phyloP scores from a whole-genome alignment of 2,113 vertebrate genomes.

The Pedetes capensis region DNA sequence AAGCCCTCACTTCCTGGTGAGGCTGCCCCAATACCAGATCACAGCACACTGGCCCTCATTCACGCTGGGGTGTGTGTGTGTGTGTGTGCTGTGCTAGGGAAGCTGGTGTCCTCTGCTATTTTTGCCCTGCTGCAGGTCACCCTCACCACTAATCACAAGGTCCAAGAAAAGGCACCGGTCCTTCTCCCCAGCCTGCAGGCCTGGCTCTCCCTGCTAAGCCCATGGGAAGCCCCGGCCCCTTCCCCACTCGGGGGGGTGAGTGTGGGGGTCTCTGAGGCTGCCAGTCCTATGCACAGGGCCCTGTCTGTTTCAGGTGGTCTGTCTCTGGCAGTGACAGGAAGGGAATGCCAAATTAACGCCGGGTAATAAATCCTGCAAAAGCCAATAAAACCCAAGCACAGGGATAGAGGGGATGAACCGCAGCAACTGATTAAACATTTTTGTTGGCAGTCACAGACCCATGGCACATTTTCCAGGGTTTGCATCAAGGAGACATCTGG shows the following conservation, averaged over 20 bases:
- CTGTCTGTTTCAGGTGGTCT: constrained; percentile 61
- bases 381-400: constrained; percentile 50
- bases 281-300: not conserved
- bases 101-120: too few species aligned
- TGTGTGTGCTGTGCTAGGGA: not conserved
- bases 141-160: not conserved
- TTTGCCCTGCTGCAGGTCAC: not conserved
- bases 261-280: not conserved
- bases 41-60: not conserved
- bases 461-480: constrained; percentile 56
- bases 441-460: constrained; percentile 69
- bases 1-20: not conserved
- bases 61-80: too few species aligned
- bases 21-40: not conserved
- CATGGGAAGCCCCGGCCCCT: too few species aligned
- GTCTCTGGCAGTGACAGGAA: constrained; percentile 67
- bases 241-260: not conserved
- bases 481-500: constrained; percentile 68
- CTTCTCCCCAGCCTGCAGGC: not conserved
- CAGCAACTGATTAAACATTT: constrained; percentile 68
- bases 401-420: constrained; percentile 40
- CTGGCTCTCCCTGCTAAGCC: not conserved
- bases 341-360: constrained; percentile 63
- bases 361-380: constrained; percentile 71
- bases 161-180: not conserved